Base-by-base conservation (phyloP, 23 tunicate genomes). In the Botrylloides violaceus region DNA sequence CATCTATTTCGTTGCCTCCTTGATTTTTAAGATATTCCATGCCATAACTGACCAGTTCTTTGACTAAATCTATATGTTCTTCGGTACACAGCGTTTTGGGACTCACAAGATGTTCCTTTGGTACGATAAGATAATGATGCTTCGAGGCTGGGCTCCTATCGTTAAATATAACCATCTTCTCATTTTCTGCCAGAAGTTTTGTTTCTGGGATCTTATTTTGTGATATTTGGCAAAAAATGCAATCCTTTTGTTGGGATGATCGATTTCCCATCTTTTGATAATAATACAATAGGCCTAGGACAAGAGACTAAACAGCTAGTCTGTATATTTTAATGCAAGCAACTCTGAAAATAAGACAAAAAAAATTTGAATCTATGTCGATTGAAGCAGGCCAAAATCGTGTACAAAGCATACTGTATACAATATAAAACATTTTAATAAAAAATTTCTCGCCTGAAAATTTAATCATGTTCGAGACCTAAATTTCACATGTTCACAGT, bases 61-160 rank as follows among this genome's bases (percentile, higher is more conserved):
- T 23, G 2, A 90, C 68, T 0, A 83, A 15, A 21, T 74, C 29
- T 2, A 66, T 70, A 59, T 90, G 82, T 1, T 90, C 86, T 66
- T 73, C 55, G 9, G 71, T 60, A 21, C 73, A 1, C 32, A 90
- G 37, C 3, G 85, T 68, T 68, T 90, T 90, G 9, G 97, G 84
- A 66, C 79, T 78, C 23, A 22, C 15, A 4, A 78, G 55, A 75
- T 83, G 90, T 19, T 64, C 47, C 29, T 63, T 43, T 31, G 97
- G 97, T 22, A 90, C 75, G 36, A 90, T 82, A 5, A 90, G 76
- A 38, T 78, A 90, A 56, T 90, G 97, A 32, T 90, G 90, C 34
- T 79, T 58, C 19, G 97, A 49, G 12, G 97, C 97, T 6, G 97
- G 97, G 12, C 30, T 38, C 9, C 58, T 72, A 75, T 90, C 97